Conservation (phyloP, 2,797 vertebrate genomes). For the Pseudomugil tenellus region DNA sequence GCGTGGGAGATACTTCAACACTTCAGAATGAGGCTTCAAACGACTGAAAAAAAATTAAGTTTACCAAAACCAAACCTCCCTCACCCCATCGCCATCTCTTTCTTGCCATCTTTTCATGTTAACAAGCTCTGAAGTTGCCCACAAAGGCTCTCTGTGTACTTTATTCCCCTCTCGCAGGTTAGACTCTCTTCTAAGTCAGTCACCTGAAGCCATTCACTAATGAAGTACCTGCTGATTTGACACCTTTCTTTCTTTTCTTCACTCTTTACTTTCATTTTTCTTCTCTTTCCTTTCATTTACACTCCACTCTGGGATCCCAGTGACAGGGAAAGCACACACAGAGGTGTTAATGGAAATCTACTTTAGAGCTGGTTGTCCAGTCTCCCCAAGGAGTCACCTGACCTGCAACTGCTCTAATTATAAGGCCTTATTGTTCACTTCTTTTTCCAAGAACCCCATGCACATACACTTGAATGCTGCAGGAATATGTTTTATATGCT, state of each 20-base stretch:
- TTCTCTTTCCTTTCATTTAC: slow-evolving; percentile 32
- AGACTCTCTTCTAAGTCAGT: slow-evolving; percentile 46
- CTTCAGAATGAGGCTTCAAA: slow-evolving; percentile 41
- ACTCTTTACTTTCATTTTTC: slow-evolving; percentile 6
- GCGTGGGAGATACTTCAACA: slow-evolving; percentile 37
- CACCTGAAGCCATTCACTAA: slow-evolving; percentile 36
- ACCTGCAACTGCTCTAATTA: slow-evolving; percentile 70
- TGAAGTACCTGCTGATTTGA: slow-evolving; percentile 35
- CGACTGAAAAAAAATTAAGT: slow-evolving; percentile 28
- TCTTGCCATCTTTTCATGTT: slow-evolving; percentile 44
- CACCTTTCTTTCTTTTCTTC: slow-evolving; percentile 10
- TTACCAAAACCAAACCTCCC: slow-evolving; percentile 21
- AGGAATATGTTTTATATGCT: background rate
- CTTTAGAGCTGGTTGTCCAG: slow-evolving; percentile 49
- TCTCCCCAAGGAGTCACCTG: slow-evolving; percentile 50
- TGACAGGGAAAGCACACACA: slow-evolving; percentile 13
- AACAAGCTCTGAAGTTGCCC: slow-evolving; percentile 54
- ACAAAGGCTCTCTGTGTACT: slow-evolving; percentile 25
- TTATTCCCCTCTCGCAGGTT: slow-evolving; percentile 42
- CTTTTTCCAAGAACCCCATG: slow-evolving; percentile 24
- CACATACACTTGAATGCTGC: background rate
- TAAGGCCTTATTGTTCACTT: slow-evolving; percentile 69
- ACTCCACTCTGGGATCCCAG: slow-evolving; percentile 7
- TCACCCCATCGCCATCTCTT: background rate
- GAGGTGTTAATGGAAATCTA: slow-evolving; percentile 73